Evolutionary conservation across 2,888 invertebrate species (phyloP), one percentile per base, ranked within the genome.

Genomic region (Mylabris sibirica): DNA sequence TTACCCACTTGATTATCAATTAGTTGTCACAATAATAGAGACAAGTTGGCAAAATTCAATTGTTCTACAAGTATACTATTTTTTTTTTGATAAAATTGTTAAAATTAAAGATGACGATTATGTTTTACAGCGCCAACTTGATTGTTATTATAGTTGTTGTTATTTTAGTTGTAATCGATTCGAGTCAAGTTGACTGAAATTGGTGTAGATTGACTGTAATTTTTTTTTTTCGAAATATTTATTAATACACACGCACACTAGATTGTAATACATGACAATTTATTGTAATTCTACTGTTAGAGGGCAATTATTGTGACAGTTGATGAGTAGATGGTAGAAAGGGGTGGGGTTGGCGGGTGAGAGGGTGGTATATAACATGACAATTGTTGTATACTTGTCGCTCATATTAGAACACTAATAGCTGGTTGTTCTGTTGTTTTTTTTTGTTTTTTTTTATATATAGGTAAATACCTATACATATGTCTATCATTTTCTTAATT

Each of bases 301-400:
- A 72, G 74, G 76, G 62, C 76, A 79, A 79, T 79, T 79, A 80
- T 72, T 63, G 72, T 49, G 44, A 49, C 20, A 20, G 20, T 49
- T 20, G 49, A 30, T 30, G 30, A 30, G 30, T 30, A 30, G 44
- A n/a, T 38, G 4, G 41, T 44, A n/a, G 3, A 3, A 17, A 1
- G 5, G 8, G 41, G 0, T 1, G 4, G 4, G 6, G 41, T n/a
- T n/a, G n/a, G n/a, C n/a, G n/a, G 17, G 41, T n/a, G 41, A n/a
- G n/a, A 3, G 11, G 17, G 41, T 4, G 17, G 41, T 4, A 17
- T n/a, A 44, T 11, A 17, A 75, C 76, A 75, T 77, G 76, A 71
- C 74, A 67, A 73, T 77, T 78, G 76, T 72, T 75, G 73, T 72
- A 30, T 30, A 60, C 68, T 72, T 76, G 76, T 77, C 75, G 73